A percentile compares a stretch with the other conserved stretches of the same genome.
Conservation (phyloP, 2,797 vertebrate genomes). For the Phrynocephalus forsythii region DNA sequence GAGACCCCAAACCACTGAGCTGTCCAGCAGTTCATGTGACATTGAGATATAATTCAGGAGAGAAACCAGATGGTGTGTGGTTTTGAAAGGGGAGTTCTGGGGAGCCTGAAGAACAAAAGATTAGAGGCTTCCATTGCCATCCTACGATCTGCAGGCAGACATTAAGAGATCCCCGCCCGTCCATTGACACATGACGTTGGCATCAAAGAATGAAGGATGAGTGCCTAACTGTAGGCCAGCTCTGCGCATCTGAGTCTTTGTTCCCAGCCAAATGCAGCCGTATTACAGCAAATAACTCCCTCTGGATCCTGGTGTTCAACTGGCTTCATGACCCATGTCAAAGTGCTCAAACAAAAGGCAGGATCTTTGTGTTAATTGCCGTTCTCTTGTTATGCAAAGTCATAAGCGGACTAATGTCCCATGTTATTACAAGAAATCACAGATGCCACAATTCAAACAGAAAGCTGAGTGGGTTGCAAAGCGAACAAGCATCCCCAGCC, state of each 20-base stretch:
- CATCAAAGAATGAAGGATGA: not conserved
- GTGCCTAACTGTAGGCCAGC: not conserved
- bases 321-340: conserved; percentile 53
- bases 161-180: not conserved
- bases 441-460: conserved; percentile 38
- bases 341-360: conserved; percentile 51
- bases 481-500: not conserved
- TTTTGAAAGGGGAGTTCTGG: not conserved
- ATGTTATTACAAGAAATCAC: conserved; percentile 64
- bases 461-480: conserved; percentile 6
- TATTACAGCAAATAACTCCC: conserved; percentile 44
- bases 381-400: conserved; percentile 65
- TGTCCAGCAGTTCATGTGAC: not conserved
- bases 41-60: not conserved
- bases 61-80: not conserved
- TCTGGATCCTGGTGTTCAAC: conserved; percentile 11
- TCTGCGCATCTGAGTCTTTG: not conserved
- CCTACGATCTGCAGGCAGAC: not conserved
- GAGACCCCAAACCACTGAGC: too few species aligned
- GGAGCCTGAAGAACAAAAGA: not conserved
- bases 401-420: conserved; percentile 71
- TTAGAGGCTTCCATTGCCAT: too few species aligned
- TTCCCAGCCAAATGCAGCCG: not conserved
- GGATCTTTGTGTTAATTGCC: conserved; percentile 64
- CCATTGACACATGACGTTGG: not conserved